Base-by-base conservation (phyloP, 2,797 vertebrate species). In the Sebastes minor region DNA sequence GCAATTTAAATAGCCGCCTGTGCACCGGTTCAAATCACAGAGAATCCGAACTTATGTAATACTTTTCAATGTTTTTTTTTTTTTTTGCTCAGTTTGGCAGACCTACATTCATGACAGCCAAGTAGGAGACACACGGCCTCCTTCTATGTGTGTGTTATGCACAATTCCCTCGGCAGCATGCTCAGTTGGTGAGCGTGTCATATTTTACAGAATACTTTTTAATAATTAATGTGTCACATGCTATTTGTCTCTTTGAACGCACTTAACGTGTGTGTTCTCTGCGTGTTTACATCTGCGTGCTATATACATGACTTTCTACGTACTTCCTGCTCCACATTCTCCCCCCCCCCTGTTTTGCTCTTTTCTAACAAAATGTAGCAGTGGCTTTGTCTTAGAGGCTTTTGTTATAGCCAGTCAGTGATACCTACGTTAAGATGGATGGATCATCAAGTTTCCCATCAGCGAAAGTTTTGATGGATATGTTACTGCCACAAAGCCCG, bases 1-100 rank as follows among this genome's bases (percentile, higher is more conserved):
- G 91, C 88, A 94, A 93, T 93, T 94, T 90, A 93, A 94, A 94
- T 84, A 91, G 88, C 90, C 23, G 85, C 84, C 79, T 90, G 78
- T 86, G 85, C 64, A 84, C 55, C 42, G 80, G 89, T 89, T 89
- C 81, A 85, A 88, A 91, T 83, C 82, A 61, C 78, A 87, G 76
- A 82, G 85, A 89, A 81, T 81, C 74, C 82, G 11, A 87, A 90
- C 85, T 93, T 92, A 91, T 78, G 92, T 91, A 90, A 94, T 63
- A 84, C 75, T 81, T 83, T 75, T 27, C 72, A 56, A 33, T 30
- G 23, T 73, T 74, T 42, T 33, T 8, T 13, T 7, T 30, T 27
- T 61, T 65, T 85, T 46, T 61, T 88, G 82, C 83, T 91, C 80
- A 72, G 63, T 89, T 92, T 93, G 89, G 89, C 87, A 92, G 91